Evolutionary conservation across 2,797 vertebrate species (phyloP).

Genomic region (Prunella strophiata): DNA sequence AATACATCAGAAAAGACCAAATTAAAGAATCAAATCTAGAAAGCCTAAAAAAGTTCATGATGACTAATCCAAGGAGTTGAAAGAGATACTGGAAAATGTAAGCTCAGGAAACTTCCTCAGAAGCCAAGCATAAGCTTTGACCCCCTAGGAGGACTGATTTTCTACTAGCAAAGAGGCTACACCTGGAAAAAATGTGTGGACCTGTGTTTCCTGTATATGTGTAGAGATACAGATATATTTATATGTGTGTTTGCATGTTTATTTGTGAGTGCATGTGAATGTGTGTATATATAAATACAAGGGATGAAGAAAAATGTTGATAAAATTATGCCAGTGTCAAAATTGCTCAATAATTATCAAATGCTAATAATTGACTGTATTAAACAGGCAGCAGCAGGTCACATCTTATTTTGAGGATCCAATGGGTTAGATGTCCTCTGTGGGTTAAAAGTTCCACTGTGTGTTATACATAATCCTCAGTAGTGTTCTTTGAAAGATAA

Average conservation of each 20-base stretch:
- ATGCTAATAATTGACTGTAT: neutral
- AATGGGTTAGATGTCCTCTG: neutral
- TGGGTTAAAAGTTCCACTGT: rapidly evolving
- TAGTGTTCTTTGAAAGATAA: neutral
- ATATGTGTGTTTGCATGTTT: rapidly evolving
- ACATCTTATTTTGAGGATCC: neutral
- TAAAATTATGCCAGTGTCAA: neutral
- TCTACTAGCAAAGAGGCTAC: neutral
- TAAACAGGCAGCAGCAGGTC: neutral
- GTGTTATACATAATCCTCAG: rapidly evolving
- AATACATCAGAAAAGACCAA: neutral
- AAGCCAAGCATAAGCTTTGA: neutral
- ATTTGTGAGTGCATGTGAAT: rapidly evolving
- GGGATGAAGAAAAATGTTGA: neutral
- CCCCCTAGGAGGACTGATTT: neutral
- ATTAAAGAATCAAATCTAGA: neutral
- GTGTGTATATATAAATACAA: neutral
- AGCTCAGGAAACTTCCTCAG: neutral
- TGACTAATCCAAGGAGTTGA: neutral
- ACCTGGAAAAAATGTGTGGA: neutral
- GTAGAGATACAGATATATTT: neutral
- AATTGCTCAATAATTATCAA: neutral
- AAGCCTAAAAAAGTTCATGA: neutral
- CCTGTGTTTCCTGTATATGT: neutral
- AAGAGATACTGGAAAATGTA: neutral